Evolutionary conservation across 2,888 invertebrate species (phyloP), one percentile per base, ranked within the genome.

Genomic region (Agrilus mali): DNA sequence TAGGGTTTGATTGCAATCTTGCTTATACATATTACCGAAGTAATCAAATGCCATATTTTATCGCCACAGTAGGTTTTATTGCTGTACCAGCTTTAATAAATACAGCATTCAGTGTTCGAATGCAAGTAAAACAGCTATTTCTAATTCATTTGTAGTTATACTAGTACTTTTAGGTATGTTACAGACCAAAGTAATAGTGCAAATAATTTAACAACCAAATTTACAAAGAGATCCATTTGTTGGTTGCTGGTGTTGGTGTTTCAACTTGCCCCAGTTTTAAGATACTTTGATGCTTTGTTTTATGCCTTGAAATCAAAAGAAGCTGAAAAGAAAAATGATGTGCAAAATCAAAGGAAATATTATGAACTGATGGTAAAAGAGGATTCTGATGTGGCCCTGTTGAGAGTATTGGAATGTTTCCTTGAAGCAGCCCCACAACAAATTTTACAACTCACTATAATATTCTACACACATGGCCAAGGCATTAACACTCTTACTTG

Each of bases 401-500:
- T 87, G 46, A 67, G 85, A 54, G 78, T 86, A 36, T 77, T 86
- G 56, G 86, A 87, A 63, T 85, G 86, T 62, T 86, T 86, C 61
- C 65, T 86, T 36, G 86, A 86, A 65, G 81, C 86, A 0, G 86
- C 86, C 0, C 86, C 86, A 0, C 86, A 86, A 60, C 82, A 84
- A 60, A 80, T 85, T 40, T 64, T 86, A 47, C 85, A 86, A 63
- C 71, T 83, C 31, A 77, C 80, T 27, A 74, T 86, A 51, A 71
- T 86, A 55, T 66, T 86, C 40, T 67, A 70, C 31, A 61, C 55
- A 4, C 59, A 62, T 47, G 73, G 75, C 43, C 65, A 75, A 35
- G 71, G 59, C 12, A 60, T 61, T 39, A 58, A 59, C 37, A 62
- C 63, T 17, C 61, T 65, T 47, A 64, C 63, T 34, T 59, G 67